Conservation (phyloP, 2,888 invertebrate species). For the Xestia ashworthii region DNA sequence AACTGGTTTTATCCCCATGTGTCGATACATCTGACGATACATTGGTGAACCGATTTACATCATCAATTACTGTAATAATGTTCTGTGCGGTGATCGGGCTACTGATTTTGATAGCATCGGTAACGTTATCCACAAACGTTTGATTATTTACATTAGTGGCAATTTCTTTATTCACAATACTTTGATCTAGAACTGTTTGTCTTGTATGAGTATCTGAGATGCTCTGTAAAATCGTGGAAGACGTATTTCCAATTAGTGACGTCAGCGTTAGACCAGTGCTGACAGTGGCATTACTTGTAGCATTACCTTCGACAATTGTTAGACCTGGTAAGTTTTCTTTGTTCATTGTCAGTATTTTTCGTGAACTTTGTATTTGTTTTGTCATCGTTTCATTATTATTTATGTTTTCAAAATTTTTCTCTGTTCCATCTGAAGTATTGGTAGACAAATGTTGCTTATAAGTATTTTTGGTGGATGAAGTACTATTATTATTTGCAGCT, state of each 20-base stretch:
- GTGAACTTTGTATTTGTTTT: neutral
- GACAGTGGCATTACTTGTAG: neutral
- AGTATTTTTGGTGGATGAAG: neutral
- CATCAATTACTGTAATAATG: neutral
- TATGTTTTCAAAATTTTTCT: neutral
- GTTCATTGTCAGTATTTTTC: neutral
- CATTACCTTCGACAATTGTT: neutral
- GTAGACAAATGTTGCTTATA: neutral
- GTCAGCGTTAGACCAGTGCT: neutral
- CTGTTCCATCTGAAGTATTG: neutral
- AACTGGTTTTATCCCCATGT: neutral
- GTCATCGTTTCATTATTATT: neutral
- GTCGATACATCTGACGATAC: neutral
- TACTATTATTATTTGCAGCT: neutral
- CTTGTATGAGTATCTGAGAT: slow-evolving; percentile 21
- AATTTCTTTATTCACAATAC: neutral
- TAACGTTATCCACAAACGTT: neutral
- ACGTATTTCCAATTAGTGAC: neutral
- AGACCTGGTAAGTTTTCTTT: neutral
- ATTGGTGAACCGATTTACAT: neutral
- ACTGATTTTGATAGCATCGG: neutral
- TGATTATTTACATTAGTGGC: neutral
- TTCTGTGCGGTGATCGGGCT: neutral
- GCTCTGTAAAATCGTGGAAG: slow-evolving; percentile 4
- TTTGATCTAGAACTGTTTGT: neutral